phyloP scores from a whole-genome alignment of 2,797 vertebrate genomes.

The Gymnocypris eckloni region DNA sequence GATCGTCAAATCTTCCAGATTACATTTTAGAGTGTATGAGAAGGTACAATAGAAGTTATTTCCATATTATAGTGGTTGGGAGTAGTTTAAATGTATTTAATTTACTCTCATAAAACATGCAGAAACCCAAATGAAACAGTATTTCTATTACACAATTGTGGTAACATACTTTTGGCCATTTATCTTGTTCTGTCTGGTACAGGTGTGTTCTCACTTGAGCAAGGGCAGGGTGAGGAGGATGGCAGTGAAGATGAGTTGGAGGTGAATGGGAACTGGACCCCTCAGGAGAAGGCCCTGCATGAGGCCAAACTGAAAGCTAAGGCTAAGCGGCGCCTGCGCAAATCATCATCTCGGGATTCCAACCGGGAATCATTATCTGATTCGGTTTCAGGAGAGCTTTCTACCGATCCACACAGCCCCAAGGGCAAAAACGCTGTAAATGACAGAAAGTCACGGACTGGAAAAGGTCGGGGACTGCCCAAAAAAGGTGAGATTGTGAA shows the following conservation, averaged over 20 bases:
- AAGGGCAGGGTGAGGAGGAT: conserved; percentile 55
- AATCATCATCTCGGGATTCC: conserved; percentile 84
- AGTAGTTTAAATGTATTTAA: neutral
- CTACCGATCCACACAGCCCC: conserved; percentile 78
- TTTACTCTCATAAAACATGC: neutral
- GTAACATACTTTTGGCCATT: neutral
- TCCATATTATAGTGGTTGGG: neutral
- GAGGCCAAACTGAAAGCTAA: conserved; percentile 87
- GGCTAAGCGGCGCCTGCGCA: conserved; percentile 83
- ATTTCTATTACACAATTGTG: neutral
- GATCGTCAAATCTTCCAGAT: neutral
- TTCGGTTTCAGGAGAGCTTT: conserved; percentile 67
- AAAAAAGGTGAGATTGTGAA: conserved; percentile 81
- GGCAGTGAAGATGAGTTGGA: conserved; percentile 76
- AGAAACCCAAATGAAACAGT: neutral
- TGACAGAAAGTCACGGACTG: conserved; percentile 85
- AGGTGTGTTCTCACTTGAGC: conserved; percentile 68
- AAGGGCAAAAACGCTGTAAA: conserved; percentile 76
- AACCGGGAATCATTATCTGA: conserved; percentile 81
- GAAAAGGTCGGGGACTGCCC: conserved; percentile 87
- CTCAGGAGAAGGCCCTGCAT: conserved; percentile 86
- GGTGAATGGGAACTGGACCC: conserved; percentile 82
- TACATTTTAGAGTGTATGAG: neutral
- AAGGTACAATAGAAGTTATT: neutral
- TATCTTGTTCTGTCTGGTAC: conserved; percentile 13